Conservation (phyloP, 2,797 vertebrate species). For the Pseudochirops corinnae region DNA sequence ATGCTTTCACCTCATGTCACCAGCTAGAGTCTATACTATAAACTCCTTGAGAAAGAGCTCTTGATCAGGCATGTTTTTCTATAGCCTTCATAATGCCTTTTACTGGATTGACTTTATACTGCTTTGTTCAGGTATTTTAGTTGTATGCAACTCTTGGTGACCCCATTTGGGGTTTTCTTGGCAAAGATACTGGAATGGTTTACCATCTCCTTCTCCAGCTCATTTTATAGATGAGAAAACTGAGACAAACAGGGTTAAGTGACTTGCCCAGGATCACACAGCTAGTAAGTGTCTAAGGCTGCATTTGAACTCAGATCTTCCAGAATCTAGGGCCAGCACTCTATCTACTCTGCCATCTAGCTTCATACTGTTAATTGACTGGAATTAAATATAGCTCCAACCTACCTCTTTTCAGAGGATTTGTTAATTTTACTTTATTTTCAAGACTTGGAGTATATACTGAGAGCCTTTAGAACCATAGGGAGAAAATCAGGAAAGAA, state of each 20-base stretch:
- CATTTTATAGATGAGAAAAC: background rate
- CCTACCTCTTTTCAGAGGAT: background rate
- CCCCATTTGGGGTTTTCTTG: accelerated
- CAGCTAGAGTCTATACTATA: background rate
- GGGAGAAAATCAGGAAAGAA: background rate
- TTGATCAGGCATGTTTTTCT: background rate
- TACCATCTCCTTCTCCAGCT: background rate
- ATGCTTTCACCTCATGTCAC: background rate
- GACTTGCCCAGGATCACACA: no score
- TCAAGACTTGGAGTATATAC: background rate
- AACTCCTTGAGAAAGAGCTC: background rate
- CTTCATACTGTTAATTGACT: background rate
- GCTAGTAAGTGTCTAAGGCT: background rate
- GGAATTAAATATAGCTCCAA: background rate
- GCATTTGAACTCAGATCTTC: background rate
- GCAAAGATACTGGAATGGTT: no score
- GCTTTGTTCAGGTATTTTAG: background rate
- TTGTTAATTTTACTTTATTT: background rate
- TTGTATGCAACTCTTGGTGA: background rate
- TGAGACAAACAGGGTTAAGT: background rate
- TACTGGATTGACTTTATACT: background rate
- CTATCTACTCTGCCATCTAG: background rate
- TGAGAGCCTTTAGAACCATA: background rate
- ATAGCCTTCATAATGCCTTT: background rate
- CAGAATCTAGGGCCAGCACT: background rate